These are phyloP conservation scores for Hestina assimilis DNA, from an alignment of 1,140 invertebrate species.

Conservation along the genomic window DNA sequence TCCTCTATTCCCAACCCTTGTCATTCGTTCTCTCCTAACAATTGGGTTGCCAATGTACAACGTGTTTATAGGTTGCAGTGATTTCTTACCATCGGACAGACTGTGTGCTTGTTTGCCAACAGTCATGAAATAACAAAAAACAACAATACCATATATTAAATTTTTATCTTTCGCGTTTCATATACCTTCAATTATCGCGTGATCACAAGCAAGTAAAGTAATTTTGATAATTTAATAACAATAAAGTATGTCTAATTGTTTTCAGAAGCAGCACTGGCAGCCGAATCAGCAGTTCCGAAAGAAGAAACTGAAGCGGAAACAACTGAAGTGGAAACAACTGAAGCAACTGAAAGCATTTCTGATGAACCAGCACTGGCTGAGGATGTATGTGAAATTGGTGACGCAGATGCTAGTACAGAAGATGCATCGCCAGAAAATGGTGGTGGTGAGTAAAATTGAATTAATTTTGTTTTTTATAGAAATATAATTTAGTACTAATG, in stretches of 20 bases:
- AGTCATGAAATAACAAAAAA: too few species aligned
- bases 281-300: slow-evolving; percentile 42
- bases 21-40: too few species aligned
- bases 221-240: too few species aligned
- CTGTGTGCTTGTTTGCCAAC: too few species aligned
- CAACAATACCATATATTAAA: neutral
- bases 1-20: too few species aligned
- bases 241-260: too few species aligned
- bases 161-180: too few species aligned
- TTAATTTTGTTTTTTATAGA: neutral
- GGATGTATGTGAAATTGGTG: slow-evolving; percentile 1
- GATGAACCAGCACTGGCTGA: slow-evolving; percentile 16
- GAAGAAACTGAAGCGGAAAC: slow-evolving; percentile 45
- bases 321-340: slow-evolving; percentile 31
- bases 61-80: too few species aligned
- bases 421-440: slow-evolving; percentile 27
- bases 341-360: slow-evolving; percentile 22
- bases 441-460: slow-evolving; percentile 24
- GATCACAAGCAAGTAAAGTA: neutral
- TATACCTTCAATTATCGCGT: neutral
- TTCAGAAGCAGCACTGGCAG: slow-evolving; percentile 35
- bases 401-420: slow-evolving; percentile 5
- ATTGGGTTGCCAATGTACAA: too few species aligned
- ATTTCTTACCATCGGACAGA: too few species aligned
- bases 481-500: neutral